Conservation (phyloP, 2,113 vertebrate genomes). For the Takifugu bimaculatus region DNA sequence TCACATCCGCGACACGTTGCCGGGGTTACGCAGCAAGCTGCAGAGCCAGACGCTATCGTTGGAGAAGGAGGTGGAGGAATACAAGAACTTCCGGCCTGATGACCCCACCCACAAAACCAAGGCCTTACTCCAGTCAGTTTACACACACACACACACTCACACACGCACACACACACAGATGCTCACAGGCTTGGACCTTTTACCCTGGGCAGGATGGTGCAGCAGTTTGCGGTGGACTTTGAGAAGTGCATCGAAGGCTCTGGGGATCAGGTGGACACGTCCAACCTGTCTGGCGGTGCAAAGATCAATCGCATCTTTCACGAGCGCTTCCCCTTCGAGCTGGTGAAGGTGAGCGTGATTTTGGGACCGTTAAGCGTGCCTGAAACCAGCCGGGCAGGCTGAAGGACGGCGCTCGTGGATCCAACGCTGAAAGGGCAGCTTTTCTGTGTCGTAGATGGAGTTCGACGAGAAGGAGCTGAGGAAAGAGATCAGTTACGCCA, state of each 20-base stretch:
- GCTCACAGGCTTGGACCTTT: background rate
- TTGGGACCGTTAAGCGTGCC: background rate
- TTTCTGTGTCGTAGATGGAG: slow-evolving; percentile 83
- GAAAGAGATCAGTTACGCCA: slow-evolving; percentile 95
- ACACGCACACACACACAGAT: background rate
- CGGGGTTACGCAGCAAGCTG: slow-evolving; percentile 88
- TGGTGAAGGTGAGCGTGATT: slow-evolving; percentile 83
- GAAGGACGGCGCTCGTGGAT: background rate
- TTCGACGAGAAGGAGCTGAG: slow-evolving; percentile 95
- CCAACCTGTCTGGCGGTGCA: slow-evolving; percentile 91
- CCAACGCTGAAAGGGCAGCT: background rate
- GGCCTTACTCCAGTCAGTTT: slow-evolving; percentile 84
- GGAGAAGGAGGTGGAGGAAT: slow-evolving; percentile 96
- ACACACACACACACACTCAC: background rate
- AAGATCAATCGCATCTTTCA: slow-evolving; percentile 97
- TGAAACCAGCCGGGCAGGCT: background rate
- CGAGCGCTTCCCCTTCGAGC: slow-evolving; percentile 91
- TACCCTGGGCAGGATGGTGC: slow-evolving; percentile 83
- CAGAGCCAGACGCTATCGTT: slow-evolving; percentile 91
- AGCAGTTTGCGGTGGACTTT: slow-evolving; percentile 95
- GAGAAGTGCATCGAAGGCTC: slow-evolving; percentile 97
- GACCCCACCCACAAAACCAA: slow-evolving; percentile 94
- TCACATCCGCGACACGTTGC: slow-evolving; percentile 93
- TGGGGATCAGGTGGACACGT: slow-evolving; percentile 92
- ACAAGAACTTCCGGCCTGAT: slow-evolving; percentile 92